Conservation (phyloP, 2,797 vertebrate genomes). For the Galago senegalensis region DNA sequence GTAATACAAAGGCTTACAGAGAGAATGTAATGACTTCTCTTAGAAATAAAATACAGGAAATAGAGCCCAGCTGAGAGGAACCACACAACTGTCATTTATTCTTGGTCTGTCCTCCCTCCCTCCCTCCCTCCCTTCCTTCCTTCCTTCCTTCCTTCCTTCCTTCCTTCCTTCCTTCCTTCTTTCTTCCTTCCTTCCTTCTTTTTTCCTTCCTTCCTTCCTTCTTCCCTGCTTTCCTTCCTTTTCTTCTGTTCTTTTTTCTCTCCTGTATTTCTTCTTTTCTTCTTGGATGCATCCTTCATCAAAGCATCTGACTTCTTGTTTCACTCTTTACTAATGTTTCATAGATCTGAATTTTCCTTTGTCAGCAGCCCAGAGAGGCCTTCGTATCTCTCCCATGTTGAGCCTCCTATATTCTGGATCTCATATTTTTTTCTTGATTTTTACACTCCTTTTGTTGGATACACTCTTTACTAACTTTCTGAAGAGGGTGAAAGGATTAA, state of each 20-base stretch:
- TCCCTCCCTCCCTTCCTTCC: accelerated
- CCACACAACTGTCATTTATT: background rate
- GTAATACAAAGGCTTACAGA: background rate
- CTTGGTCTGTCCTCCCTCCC: background rate
- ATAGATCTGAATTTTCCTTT: background rate
- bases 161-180: accelerated
- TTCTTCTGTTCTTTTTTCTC: too few relatives aligned
- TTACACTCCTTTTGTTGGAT: slow-evolving; percentile 10
- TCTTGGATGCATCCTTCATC: background rate
- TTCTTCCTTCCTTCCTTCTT: too few relatives aligned
- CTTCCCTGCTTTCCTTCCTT: background rate
- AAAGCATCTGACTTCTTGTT: background rate
- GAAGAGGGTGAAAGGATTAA: background rate
- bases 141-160: accelerated
- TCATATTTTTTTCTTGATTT: background rate
- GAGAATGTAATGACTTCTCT: background rate
- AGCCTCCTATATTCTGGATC: background rate
- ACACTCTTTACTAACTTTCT: background rate
- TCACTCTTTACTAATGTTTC: background rate
- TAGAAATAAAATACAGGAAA: slow-evolving; percentile 5
- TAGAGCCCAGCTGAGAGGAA: background rate
- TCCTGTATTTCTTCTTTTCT: background rate
- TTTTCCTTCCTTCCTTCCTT: background rate
- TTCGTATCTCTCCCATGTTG: background rate
- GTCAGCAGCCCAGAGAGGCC: background rate